These are phyloP conservation scores for Cryptocephalus moraei DNA, from an alignment of 2,888 invertebrate genomes.

Conservation along the genomic window DNA sequence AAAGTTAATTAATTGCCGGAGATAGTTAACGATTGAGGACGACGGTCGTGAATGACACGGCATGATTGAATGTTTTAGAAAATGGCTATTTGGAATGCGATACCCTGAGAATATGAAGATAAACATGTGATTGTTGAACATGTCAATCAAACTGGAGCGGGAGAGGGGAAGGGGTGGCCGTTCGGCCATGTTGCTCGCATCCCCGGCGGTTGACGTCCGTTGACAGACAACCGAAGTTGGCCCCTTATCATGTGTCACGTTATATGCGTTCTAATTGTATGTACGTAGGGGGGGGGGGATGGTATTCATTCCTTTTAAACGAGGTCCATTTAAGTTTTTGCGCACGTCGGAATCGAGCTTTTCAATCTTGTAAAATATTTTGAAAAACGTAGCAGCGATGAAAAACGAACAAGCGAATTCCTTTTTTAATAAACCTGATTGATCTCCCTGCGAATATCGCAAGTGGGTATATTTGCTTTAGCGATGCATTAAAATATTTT, in stretches of 20 bases:
- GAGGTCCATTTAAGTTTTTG: too few species aligned
- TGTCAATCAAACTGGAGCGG: constrained; percentile 27
- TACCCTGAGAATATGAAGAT: constrained; percentile 1
- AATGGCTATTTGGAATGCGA: constrained; percentile 11
- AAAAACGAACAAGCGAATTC: too few species aligned
- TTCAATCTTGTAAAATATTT: too few species aligned
- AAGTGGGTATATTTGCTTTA: background rate
- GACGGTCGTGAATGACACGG: constrained; percentile 11
- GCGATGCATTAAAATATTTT: background rate
- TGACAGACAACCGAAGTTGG: constrained; percentile 28
- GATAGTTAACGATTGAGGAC: background rate
- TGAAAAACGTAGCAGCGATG: too few species aligned
- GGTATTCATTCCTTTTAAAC: too few species aligned
- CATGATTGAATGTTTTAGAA: constrained; percentile 21
- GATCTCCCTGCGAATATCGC: too few species aligned
- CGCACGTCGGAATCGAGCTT: too few species aligned
- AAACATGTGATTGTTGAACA: constrained; percentile 34
- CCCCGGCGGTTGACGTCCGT: constrained; percentile 31
- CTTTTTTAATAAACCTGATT: too few species aligned
- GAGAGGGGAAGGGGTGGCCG: constrained; percentile 27
- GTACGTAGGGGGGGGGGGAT: too few species aligned
- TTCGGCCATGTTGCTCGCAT: constrained; percentile 31
- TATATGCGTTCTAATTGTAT: background rate
- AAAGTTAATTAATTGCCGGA: background rate
- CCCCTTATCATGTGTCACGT: constrained; percentile 30